Base-by-base conservation (phyloP, 2,113 vertebrate genomes). In the Sylvia atricapilla region DNA sequence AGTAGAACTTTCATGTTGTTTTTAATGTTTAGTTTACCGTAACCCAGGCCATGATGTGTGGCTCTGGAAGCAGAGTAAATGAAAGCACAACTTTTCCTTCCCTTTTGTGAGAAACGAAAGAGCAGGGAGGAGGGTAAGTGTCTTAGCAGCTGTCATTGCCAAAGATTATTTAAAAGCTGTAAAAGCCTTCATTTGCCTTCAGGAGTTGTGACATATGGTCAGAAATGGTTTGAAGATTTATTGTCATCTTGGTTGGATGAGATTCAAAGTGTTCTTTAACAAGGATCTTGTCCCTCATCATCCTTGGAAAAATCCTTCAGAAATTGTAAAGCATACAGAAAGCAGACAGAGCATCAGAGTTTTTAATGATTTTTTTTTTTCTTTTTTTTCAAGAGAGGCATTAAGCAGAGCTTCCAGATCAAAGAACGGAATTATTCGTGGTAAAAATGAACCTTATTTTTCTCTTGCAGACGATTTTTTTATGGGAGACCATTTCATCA, bases 211-310 rank as follows among this genome's bases (percentile, higher is more conserved):
- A 98, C 98, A 98, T 98, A 98, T 97, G 98, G 98, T 97, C 97
- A 98, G 97, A 97, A 98, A 98, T 97, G 92, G 94, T 96, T 98
- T 97, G 95, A 97, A 98, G 98, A 98, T 98, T 98, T 98, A 98
- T 98, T 97, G 95, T 98, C 95, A 94, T 98, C 97, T 96, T 95
- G 90, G 81, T 95, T 98, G 97, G 98, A 98, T 97, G 96, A 97
- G 97, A 98, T 97, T 97, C 93, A 98, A 97, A 97, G 97, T 96
- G 88, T 94, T 98, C 95, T 97, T 96, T 96, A 96, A 94, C 92
- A 90, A 98, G 94, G 96, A 98, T 97, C 91, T 97, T 89, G 94
- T 95, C 93, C 91, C 90, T 98, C 94, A 93, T 96, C 96, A 98
- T 98, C 97, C 97, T 97, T 97, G 97, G 97, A 97, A 98, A 98